These are phyloP conservation scores for Notechis scutatus DNA, from an alignment of 2,113 vertebrate genomes.

Conservation along the genomic window DNA sequence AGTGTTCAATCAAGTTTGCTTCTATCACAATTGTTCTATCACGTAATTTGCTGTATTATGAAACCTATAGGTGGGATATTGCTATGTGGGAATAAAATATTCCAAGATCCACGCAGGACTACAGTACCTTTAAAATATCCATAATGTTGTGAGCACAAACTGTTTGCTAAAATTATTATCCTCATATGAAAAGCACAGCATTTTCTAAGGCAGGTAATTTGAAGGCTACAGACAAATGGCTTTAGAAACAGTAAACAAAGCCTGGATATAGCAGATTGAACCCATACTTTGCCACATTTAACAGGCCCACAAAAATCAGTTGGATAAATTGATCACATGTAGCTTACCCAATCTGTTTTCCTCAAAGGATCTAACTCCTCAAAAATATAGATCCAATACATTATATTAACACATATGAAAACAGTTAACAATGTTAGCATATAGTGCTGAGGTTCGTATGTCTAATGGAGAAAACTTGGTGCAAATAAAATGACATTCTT, in stretches of 20 bases:
- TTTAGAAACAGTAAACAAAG: not conserved
- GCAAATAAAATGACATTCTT: constrained; percentile 1
- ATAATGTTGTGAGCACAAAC: not conserved
- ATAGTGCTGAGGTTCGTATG: not conserved
- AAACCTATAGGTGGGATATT: not conserved
- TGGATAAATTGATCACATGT: not conserved
- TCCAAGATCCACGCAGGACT: not conserved
- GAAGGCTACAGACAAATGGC: not conserved
- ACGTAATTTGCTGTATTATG: not conserved
- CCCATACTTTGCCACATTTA: not conserved
- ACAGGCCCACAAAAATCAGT: not conserved
- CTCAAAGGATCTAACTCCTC: not conserved
- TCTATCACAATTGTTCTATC: not conserved
- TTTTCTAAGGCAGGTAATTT: constrained; percentile 4
- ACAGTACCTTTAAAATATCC: constrained; percentile 1
- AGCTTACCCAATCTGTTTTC: not conserved
- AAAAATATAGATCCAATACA: not conserved
- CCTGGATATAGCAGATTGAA: not conserved
- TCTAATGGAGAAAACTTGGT: not conserved
- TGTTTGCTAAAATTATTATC: not conserved
- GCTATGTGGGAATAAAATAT: not conserved
- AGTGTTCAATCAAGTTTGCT: constrained; percentile 8
- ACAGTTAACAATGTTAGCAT: not conserved
- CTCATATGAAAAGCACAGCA: not conserved
- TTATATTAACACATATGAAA: not conserved